Evolutionary conservation across 2,888 invertebrate genomes (phyloP).

Genomic region (Cephus runcator): DNA sequence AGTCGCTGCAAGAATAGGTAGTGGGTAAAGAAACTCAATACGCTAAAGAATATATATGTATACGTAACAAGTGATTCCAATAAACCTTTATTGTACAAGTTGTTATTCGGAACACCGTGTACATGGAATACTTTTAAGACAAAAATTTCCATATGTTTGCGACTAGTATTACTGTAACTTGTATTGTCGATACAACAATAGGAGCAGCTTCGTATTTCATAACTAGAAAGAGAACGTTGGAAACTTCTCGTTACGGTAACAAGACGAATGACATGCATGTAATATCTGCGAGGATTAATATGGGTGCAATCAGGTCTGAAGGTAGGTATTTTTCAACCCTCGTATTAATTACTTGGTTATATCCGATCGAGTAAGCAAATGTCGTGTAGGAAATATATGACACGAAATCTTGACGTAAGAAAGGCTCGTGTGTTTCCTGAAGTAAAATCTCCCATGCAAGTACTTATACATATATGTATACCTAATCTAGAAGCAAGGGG

Average conservation of each 20-base stretch:
- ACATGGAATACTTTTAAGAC: not conserved
- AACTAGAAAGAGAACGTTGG: not conserved
- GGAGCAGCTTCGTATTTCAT: not conserved
- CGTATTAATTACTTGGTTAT: conserved; percentile 11
- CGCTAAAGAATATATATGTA: not conserved
- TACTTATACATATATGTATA: not conserved
- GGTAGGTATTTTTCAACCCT: not conserved
- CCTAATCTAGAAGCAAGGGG: not conserved
- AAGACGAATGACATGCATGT: not conserved
- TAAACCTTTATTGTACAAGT: not conserved
- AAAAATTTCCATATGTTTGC: not conserved
- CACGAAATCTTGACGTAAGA: not conserved
- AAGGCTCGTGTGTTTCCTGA: not conserved
- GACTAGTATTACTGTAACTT: not conserved
- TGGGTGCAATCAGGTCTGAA: not conserved
- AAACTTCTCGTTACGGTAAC: not conserved
- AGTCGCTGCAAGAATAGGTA: not conserved
- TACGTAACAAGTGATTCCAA: not conserved
- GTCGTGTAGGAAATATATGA: not conserved
- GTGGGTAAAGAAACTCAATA: not conserved
- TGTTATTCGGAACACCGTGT: not conserved
- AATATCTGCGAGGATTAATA: not conserved
- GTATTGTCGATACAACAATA: not conserved
- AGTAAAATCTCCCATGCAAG: not conserved
- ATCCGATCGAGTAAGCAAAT: not conserved